A percentile compares a stretch with the other conserved stretches of the same genome.
These are phyloP conservation scores for Natator depressus DNA, from an alignment of 2,113 vertebrate species.

Conservation along the genomic window DNA sequence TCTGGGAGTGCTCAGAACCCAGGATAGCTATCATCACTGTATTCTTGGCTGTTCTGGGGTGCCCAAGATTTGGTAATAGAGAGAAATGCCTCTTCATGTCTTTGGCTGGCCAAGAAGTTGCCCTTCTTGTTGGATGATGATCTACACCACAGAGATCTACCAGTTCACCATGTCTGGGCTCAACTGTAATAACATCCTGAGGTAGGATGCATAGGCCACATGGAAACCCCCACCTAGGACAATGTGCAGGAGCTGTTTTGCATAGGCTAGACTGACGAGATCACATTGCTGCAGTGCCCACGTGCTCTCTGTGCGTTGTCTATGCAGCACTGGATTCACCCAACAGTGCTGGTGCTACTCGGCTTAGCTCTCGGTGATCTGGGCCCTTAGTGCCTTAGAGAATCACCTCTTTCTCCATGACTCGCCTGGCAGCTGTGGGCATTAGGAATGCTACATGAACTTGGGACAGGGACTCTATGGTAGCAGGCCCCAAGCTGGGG, in stretches of 20 bases:
- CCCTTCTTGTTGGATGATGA: not conserved
- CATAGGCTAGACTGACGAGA: not conserved
- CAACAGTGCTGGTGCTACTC: not conserved
- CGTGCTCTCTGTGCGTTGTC: not conserved
- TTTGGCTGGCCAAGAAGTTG: too few relatives aligned
- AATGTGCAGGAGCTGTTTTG: not conserved
- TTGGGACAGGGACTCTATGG: too few relatives aligned
- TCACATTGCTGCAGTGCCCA: not conserved
- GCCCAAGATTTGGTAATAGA: too few relatives aligned
- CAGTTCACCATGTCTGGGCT: not conserved
- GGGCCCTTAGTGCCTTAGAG: not conserved
- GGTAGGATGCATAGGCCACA: not conserved
- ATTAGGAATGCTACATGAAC: not conserved
- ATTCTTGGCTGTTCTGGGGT: too few relatives aligned
- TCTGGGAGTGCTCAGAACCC: not conserved
- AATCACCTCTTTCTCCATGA: not conserved
- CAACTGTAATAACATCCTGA: not conserved
- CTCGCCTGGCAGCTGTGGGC: not conserved
- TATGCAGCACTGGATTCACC: not conserved
- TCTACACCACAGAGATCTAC: not conserved
- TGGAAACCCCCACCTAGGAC: not conserved
- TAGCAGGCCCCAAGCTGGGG: not conserved
- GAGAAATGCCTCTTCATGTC: too few relatives aligned
- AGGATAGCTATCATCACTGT: too few relatives aligned
- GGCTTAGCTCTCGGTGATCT: not conserved